Percentiles rank a stretch among this genome's conserved stretches.
phyloP scores from a whole-genome alignment of 2,113 vertebrate genomes.

The Vulpes vulpes region DNA sequence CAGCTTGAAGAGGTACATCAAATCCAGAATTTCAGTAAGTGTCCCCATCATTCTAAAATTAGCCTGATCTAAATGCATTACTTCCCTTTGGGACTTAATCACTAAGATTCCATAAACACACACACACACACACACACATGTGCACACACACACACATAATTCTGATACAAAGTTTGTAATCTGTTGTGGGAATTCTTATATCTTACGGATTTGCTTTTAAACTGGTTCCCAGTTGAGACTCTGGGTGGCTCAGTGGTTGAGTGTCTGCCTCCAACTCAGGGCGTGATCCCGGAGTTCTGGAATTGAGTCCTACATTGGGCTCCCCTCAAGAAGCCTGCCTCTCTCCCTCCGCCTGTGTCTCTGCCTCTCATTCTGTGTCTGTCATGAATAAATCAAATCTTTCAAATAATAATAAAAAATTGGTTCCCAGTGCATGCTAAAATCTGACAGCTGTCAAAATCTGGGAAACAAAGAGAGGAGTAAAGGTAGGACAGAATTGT shows the following conservation, averaged over 20 bases:
- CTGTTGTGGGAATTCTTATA: neutral
- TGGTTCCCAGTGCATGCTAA: neutral
- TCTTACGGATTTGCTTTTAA: slow-evolving; percentile 43
- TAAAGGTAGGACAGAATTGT: neutral
- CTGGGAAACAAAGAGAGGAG: neutral
- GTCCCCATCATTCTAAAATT: neutral
- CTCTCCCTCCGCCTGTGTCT: too few species aligned
- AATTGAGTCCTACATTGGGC: too few species aligned
- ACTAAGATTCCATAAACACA: neutral
- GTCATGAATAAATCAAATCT: too few species aligned
- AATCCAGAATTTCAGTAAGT: slow-evolving; percentile 41
- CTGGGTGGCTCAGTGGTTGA: too few species aligned
- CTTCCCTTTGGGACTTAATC: neutral
- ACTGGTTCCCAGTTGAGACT: neutral
- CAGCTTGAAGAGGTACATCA: slow-evolving; percentile 21
- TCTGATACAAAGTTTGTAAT: neutral
- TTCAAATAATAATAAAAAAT: neutral
- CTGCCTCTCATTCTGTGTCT: too few species aligned
- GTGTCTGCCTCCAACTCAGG: too few species aligned
- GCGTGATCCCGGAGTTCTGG: too few species aligned
- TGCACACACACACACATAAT: neutral
- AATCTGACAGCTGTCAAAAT: neutral
- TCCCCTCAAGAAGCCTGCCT: too few species aligned
- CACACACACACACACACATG: neutral
- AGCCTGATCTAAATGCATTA: slow-evolving; percentile 34